Evolutionary conservation across 2,113 vertebrate genomes (phyloP), one percentile per base, ranked within the genome.

Genomic region (Scopus umbretta): DNA sequence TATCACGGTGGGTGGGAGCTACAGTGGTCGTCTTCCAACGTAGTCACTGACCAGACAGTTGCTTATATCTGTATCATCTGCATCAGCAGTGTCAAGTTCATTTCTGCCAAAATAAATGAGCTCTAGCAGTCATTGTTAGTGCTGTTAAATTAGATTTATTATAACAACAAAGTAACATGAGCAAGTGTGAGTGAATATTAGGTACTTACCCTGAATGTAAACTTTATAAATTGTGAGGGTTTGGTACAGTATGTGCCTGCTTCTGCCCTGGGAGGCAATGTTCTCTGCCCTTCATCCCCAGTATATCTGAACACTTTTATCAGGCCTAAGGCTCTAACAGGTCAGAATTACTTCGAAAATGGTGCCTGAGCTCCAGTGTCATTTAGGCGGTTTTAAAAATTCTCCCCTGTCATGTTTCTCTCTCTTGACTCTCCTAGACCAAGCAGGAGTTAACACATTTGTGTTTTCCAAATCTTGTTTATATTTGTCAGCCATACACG

Each of bases 71-170:
- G 9, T 36, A 10, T 61, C 50, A 36, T 29, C 50, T 74, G 38
- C 67, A 62, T 43, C 66, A 75, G 68, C 63, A 85, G 22, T 5
- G 5, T 78, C 73, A 79, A 75, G 15, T 38, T 34, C n/a, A 21
- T 58, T 84, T 76, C 50, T 80, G 45, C 22, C 59, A 55, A 40
- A 43, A 52, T 20, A 71, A 91, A 80, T 67, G 50, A 94, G 47
- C 58, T 3, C 2, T 26, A 75, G 23, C 40, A 66, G 72, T 71
- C 40, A 14, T 30, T 71, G 65, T 40, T 89, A 71, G 23, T 70
- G 68, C 84, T 9, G 3, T 55, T 94, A 52, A 73, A 90, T 95
- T 76, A 68, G 36, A 63, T 94, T 78, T 96, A 68, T 94, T 90
- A 23, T n/a, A 84, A 50, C 50, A 91, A 38, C 17, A 84, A 63